These are phyloP conservation scores for Coenobita brevimanus DNA, from an alignment of 1,140 invertebrate genomes.

Conservation along the genomic window DNA sequence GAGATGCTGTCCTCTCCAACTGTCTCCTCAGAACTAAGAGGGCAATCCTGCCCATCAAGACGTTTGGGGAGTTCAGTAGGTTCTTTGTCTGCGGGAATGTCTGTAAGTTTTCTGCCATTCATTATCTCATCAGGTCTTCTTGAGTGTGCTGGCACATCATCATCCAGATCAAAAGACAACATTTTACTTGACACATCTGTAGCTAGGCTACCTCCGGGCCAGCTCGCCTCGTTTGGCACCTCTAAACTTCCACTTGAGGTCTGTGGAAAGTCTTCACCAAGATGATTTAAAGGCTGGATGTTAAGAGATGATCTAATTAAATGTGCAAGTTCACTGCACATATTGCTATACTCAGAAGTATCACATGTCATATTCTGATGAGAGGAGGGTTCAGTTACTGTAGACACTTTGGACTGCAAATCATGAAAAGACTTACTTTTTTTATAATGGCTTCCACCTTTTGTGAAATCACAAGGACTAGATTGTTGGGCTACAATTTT, in stretches of 20 bases:
- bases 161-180: neutral
- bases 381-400: slow-evolving; percentile 8
- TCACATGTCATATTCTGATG: slow-evolving; percentile 41
- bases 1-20: slow-evolving; percentile 23
- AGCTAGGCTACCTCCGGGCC: slow-evolving; percentile 33
- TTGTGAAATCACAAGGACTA: neutral
- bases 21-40: neutral
- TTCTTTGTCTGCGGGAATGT: slow-evolving; percentile 21
- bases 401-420: neutral
- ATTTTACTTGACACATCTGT: slow-evolving; percentile 24
- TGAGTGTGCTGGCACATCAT: neutral
- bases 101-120: no score
- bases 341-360: slow-evolving; percentile 37
- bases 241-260: slow-evolving; percentile 39
- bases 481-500: neutral
- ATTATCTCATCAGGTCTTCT: no score
- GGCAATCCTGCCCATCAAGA: neutral
- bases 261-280: slow-evolving; percentile 42
- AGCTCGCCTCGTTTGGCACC: slow-evolving; percentile 1
- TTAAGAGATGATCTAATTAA: neutral
- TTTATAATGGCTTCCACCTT: no score
- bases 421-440: no score
- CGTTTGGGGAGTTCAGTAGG: neutral
- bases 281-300: neutral
- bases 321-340: slow-evolving; percentile 39